Conservation (phyloP, 2,113 vertebrate genomes). For the Sclerurus mexicanus region DNA sequence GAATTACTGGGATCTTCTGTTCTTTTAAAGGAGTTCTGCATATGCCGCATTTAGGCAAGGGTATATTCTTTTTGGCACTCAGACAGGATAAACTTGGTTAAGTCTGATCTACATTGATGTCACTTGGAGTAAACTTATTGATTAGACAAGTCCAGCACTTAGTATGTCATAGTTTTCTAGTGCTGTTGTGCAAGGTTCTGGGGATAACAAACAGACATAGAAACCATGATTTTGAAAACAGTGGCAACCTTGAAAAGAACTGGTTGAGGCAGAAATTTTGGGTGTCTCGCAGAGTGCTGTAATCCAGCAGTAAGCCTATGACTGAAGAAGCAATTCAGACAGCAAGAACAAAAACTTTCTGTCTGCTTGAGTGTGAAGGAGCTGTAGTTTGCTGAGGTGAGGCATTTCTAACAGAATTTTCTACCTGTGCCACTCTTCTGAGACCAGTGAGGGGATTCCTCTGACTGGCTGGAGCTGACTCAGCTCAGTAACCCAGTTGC, state of each 20-base stretch:
- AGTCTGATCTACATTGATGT: neutral
- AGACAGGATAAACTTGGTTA: neutral
- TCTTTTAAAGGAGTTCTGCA: neutral
- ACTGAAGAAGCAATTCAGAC: neutral
- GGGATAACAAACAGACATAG: neutral
- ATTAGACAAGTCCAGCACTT: neutral
- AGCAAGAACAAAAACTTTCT: neutral
- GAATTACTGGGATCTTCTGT: neutral
- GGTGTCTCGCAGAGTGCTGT: neutral
- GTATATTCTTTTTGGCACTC: neutral
- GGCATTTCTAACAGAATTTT: neutral
- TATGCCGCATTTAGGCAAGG: neutral
- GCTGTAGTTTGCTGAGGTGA: neutral
- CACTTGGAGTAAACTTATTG: neutral
- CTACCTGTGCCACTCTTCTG: neutral
- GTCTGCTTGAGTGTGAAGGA: neutral
- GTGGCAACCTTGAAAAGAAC: neutral
- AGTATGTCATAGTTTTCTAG: neutral
- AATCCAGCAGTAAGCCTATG: neutral
- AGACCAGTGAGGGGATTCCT: accelerated
- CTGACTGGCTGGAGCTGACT: neutral
- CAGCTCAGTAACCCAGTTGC: neutral
- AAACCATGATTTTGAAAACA: neutral
- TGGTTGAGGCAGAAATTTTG: neutral
- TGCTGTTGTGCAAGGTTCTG: neutral